A percentile compares a stretch with the other conserved stretches of the same genome.
Evolutionary conservation across 2,888 invertebrate species (phyloP).

Genomic region (Anoncus sp.): DNA sequence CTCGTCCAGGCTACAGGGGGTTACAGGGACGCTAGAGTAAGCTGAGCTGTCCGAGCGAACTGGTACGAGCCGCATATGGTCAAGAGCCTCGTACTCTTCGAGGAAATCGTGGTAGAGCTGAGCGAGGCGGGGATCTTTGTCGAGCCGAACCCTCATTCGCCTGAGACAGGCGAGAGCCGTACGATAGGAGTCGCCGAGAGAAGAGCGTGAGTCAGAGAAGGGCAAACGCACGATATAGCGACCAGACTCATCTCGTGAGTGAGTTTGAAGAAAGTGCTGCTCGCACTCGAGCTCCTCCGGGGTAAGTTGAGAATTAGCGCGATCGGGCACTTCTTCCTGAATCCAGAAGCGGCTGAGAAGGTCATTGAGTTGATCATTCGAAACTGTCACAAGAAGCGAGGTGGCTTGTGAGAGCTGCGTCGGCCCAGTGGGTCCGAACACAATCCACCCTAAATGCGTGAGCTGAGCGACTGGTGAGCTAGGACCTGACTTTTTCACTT

Average conservation of each 20-base stretch:
- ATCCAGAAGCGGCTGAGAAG: constrained; percentile 32
- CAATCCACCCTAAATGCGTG: background rate
- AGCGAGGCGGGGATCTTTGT: background rate
- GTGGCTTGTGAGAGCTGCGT: background rate
- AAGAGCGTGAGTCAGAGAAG: background rate
- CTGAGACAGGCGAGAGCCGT: background rate
- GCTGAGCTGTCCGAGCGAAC: too few species aligned
- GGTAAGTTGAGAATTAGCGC: background rate
- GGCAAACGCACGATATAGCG: constrained; percentile 6
- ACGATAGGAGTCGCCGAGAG: background rate
- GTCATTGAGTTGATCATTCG: constrained; percentile 9
- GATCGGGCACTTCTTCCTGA: constrained; percentile 13
- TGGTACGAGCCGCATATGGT: background rate
- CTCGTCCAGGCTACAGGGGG: background rate
- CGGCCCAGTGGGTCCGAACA: too few species aligned
- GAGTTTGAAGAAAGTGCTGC: constrained; percentile 15
- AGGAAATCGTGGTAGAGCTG: background rate
- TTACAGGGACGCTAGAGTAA: too few species aligned
- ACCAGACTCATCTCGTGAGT: constrained; percentile 10
- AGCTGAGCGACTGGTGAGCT: background rate
- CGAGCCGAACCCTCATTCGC: background rate
- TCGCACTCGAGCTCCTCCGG: constrained; percentile 22
- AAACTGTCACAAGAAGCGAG: background rate
- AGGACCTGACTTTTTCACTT: constrained; percentile 8
- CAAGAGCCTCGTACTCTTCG: background rate